Base-by-base conservation (phyloP, 1,140 invertebrate species). In the Drosophila sp. region DNA sequence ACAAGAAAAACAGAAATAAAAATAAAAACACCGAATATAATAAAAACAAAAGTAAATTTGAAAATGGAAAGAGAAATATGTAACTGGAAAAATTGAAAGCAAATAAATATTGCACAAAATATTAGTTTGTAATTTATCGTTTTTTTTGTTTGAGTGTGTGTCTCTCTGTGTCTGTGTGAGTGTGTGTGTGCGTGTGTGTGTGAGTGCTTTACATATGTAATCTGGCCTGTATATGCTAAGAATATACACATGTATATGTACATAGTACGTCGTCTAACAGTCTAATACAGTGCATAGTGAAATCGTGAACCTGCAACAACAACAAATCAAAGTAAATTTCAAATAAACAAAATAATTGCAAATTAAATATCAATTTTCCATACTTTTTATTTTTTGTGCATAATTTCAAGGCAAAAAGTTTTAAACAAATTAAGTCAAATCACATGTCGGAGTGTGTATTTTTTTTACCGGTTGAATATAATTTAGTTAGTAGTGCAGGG, bases 171-270 rank as follows among this genome's bases (percentile, higher is more conserved):
- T 35, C 30, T 2, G 11, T 27, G 54, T 29, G 55, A 7, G 33
- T 58, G 55, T 44, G 40, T n/a, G 10, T 23, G 27, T 67, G 41
- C 60, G 1, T 44, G 55, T 56, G n/a, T 33, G 29, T 47, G 29
- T 62, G 25, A 76, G 63, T 76, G 80, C 74, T 77, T 77, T 77
- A 77, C 70, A 77, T 77, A 77, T 67, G 74, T 77, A 77, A 77
- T 66, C 60, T 66, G 56, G 54, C n/a, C 11, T 62, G 35, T 62
- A 41, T 47, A 40, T 62, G 32, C 25, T 30, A 47, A 29, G 33
- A 25, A 41, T 57, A 47, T 63, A 30, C 29, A 35, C n/a, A 56
- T 56, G 8, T 17, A 33, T 62, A 40, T 11, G 11, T 50, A 25
- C 44, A 25, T 47, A 25, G 44, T 38, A 8, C 44, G 44, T 27